Evolutionary conservation across 2,797 vertebrate genomes (phyloP).

Genomic region (Fistularia tabacaria): DNA sequence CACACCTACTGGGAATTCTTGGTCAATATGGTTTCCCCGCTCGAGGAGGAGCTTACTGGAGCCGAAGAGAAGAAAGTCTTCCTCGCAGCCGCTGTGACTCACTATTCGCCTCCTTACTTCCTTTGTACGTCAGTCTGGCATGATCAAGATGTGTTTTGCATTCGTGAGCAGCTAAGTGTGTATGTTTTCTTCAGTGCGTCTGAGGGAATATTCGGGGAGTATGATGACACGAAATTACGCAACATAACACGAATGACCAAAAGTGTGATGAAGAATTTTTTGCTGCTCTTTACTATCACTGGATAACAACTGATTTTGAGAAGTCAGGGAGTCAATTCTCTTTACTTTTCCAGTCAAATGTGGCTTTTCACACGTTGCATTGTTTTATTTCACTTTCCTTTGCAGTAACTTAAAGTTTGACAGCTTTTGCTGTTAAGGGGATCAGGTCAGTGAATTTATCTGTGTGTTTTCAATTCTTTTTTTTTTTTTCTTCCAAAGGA

Average conservation of each 20-base stretch:
- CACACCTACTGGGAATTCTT: too few relatives aligned
- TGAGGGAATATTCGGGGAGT: not conserved
- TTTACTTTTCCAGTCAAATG: not conserved
- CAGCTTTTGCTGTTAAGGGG: too few relatives aligned
- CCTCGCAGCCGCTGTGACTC: slow-evolving; percentile 14
- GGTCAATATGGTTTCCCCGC: slow-evolving; percentile 10
- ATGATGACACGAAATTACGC: slow-evolving; percentile 12
- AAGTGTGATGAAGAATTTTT: not conserved
- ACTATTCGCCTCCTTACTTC: slow-evolving; percentile 4
- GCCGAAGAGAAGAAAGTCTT: slow-evolving; percentile 2
- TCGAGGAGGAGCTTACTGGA: slow-evolving; percentile 6
- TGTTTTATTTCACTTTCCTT: too few relatives aligned
- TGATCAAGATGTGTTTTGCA: not conserved
- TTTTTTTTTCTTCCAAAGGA: too few relatives aligned
- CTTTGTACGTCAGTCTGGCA: slow-evolving; percentile 13
- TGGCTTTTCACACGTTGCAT: too few relatives aligned
- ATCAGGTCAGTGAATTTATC: too few relatives aligned
- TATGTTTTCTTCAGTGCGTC: not conserved
- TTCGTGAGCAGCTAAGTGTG: slow-evolving; percentile 6
- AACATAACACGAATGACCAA: slow-evolving; percentile 13
- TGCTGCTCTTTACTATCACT: too few relatives aligned
- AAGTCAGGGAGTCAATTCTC: not conserved
- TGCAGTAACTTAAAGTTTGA: too few relatives aligned
- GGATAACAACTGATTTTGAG: too few relatives aligned
- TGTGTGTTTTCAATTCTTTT: too few relatives aligned